Evolutionary conservation across 1,140 invertebrate species (phyloP).

Genomic region (Dendroctonus valens): DNA sequence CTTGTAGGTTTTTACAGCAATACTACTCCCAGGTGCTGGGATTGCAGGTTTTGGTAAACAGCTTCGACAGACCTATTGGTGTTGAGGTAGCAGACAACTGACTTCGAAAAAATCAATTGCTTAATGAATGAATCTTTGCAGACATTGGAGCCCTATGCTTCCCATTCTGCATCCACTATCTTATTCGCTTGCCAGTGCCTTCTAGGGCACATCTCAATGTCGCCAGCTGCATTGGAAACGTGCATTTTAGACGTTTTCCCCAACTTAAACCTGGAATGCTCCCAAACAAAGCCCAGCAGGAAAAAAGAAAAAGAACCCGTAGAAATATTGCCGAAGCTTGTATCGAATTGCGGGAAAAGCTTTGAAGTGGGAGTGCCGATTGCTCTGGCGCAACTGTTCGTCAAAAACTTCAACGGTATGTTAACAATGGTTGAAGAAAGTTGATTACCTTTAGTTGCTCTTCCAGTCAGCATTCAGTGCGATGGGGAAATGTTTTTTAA

Average conservation of each 20-base stretch:
- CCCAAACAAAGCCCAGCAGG: conserved; percentile 29
- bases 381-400: conserved; percentile 47
- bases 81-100: conserved; percentile 28
- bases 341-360: conserved; percentile 41
- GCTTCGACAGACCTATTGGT: conserved; percentile 51
- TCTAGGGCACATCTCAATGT: conserved; percentile 48
- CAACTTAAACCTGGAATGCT: conserved; percentile 44
- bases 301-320: conserved; percentile 39
- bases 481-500: conserved; percentile 69
- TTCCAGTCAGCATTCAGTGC: conserved; percentile 62
- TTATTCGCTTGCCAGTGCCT: conserved; percentile 45
- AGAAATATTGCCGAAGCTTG: conserved; percentile 41
- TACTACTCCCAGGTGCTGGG: conserved; percentile 86
- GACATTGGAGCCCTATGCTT: not conserved
- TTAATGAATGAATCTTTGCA: too few relatives aligned
- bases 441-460: not conserved
- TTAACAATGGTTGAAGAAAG: not conserved
- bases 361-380: conserved; percentile 45
- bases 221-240: conserved; percentile 46
- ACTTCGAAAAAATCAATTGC: not conserved
- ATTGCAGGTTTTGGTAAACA: conserved; percentile 88
- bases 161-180: conserved; percentile 30
- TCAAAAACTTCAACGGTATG: conserved; percentile 45
- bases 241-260: conserved; percentile 46
- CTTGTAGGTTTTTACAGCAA: conserved; percentile 78